Conservation (phyloP, 2,797 vertebrate genomes). For the Cichlasoma orientale region DNA sequence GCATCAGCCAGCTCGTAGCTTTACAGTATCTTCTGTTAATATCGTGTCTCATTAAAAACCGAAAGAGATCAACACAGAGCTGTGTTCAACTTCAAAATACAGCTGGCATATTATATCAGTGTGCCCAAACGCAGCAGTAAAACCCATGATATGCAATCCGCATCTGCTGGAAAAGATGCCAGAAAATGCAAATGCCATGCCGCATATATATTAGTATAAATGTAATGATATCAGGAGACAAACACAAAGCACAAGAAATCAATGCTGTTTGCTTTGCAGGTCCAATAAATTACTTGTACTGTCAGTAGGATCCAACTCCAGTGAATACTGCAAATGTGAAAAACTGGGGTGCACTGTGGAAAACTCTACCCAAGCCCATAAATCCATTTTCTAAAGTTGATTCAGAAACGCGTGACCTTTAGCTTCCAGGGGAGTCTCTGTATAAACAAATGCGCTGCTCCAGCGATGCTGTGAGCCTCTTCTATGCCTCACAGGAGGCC, state of each 20-base stretch:
- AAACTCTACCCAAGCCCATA: conserved; percentile 18
- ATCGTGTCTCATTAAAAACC: neutral
- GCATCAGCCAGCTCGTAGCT: neutral
- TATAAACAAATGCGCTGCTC: conserved; percentile 57
- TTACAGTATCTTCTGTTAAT: neutral
- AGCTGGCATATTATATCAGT: neutral
- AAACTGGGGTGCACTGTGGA: neutral
- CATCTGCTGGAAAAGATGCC: neutral
- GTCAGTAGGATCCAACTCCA: neutral
- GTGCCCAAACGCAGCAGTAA: neutral
- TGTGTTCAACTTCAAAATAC: conserved; percentile 15
- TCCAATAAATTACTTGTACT: conserved; percentile 7
- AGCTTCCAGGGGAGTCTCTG: conserved; percentile 36
- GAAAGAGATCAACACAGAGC: neutral
- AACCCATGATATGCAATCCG: neutral
- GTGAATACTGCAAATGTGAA: conserved; percentile 15
- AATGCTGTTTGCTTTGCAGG: conserved; percentile 4
- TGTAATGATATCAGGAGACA: neutral
- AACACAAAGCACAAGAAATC: neutral
- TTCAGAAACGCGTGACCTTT: conserved; percentile 67
- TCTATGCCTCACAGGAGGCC: conserved; percentile 31
- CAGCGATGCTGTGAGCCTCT: neutral
- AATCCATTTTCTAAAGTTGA: conserved; percentile 37
- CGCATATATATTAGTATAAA: neutral
- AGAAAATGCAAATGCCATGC: conserved; percentile 14